phyloP scores from a whole-genome alignment of 2,888 invertebrate species.

The Chesias legatella region DNA sequence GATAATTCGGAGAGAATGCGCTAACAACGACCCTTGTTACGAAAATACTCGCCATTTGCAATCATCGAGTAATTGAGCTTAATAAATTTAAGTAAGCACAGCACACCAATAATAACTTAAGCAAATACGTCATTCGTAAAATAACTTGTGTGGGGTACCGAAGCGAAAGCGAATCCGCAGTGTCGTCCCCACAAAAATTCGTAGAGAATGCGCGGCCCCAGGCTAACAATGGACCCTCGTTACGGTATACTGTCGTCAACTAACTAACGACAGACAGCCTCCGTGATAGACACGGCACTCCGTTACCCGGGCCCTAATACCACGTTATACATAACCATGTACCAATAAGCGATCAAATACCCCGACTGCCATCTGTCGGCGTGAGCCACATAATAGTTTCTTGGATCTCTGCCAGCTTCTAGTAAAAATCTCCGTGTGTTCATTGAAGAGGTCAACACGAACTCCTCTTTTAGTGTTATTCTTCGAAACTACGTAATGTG shows the following conservation, averaged over 20 bases:
- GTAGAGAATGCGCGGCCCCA: constrained; percentile 21
- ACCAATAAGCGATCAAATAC: constrained; percentile 36
- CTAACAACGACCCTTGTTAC: too few relatives aligned
- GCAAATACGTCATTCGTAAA: constrained; percentile 20
- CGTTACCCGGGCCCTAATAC: constrained; percentile 12
- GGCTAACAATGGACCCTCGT: constrained; percentile 27
- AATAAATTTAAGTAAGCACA: too few relatives aligned
- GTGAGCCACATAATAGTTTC: constrained; percentile 35
- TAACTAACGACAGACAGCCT: constrained; percentile 13
- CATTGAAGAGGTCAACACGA: constrained; percentile 51
- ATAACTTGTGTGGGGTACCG: constrained; percentile 6
- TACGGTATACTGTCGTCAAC: constrained; percentile 12
- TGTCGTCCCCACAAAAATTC: constrained; percentile 21
- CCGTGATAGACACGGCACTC: constrained; percentile 31
- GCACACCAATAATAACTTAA: too few relatives aligned
- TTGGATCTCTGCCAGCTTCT: constrained; percentile 52
- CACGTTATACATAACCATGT: constrained; percentile 21
- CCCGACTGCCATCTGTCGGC: constrained; percentile 40
- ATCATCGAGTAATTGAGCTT: too few relatives aligned
- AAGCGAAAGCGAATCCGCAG: constrained; percentile 18
- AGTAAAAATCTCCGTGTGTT: constrained; percentile 56
- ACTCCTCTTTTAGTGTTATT: constrained; percentile 44
- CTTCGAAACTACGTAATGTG: constrained; percentile 37
- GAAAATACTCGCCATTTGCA: too few relatives aligned
- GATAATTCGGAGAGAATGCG: too few relatives aligned